Conservation (phyloP, 2,113 vertebrate genomes). For the Scortum barcoo region DNA sequence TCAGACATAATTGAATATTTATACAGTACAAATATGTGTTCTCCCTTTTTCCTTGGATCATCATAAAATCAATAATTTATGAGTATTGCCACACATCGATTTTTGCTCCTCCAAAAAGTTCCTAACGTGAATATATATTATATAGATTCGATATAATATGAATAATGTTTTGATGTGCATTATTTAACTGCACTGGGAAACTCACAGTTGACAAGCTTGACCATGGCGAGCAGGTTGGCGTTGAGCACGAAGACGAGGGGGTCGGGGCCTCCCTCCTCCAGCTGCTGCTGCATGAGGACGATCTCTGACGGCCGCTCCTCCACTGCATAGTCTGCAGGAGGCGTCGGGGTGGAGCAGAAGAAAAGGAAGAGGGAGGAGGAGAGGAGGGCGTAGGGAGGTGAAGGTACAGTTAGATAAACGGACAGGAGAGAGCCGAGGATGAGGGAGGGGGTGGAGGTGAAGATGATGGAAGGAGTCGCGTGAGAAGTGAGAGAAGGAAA, state of each 20-base stretch:
- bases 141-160: too few relatives aligned
- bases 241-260: constrained; percentile 98
- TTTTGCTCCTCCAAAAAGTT: neutral
- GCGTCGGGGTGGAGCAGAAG: neutral
- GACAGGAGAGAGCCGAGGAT: constrained; percentile 2
- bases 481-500: constrained; percentile 9
- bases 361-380: constrained; percentile 6
- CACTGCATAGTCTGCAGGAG: constrained; percentile 93
- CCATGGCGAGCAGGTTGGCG: constrained; percentile 97
- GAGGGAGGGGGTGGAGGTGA: constrained; percentile 27
- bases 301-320: constrained; percentile 97
- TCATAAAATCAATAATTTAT: constrained; percentile 15
- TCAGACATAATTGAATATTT: constrained; percentile 2
- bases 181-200: constrained; percentile 38
- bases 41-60: constrained; percentile 16
- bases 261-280: constrained; percentile 95
- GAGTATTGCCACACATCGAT: neutral
- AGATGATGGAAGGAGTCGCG: constrained; percentile 19
- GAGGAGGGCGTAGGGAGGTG: constrained; percentile 9
- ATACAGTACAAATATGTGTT: constrained; percentile 18
- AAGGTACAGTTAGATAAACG: neutral
- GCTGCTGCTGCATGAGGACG: constrained; percentile 96
- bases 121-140: too few relatives aligned
- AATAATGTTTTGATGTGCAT: neutral
- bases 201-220: constrained; percentile 99